Conservation (phyloP, 2,888 invertebrate species). For the Sarcophaga caerulescens region DNA sequence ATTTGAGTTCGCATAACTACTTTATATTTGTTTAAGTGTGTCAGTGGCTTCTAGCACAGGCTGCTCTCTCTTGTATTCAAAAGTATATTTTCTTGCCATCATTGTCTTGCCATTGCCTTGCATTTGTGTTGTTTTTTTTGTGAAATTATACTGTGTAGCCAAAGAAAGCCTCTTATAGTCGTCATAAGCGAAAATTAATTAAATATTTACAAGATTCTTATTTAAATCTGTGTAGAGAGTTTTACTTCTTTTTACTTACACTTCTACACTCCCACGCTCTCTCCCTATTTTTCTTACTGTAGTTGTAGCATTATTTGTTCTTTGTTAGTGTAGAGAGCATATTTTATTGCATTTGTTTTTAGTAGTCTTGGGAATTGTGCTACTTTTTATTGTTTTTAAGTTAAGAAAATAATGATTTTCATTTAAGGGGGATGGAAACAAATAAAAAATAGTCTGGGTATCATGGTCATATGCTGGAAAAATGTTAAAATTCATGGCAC, state of each 20-base stretch:
- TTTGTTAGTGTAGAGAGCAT: too few species aligned
- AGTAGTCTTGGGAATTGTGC: too few species aligned
- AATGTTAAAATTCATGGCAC: too few species aligned
- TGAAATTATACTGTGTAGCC: not conserved
- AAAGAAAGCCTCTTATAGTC: slow-evolving; percentile 75
- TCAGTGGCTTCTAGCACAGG: slow-evolving; percentile 1
- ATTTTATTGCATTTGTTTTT: too few species aligned
- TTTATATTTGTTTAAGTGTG: not conserved
- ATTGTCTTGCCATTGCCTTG: not conserved
- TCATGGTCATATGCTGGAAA: too few species aligned
- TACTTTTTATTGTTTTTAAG: too few species aligned
- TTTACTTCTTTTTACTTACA: not conserved
- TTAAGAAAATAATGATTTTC: too few species aligned
- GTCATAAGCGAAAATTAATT: slow-evolving; percentile 77
- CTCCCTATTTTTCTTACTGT: not conserved
- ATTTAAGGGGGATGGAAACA: too few species aligned
- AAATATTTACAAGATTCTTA: slow-evolving; percentile 78
- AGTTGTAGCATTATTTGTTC: too few species aligned
- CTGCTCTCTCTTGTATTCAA: slow-evolving; percentile 19
- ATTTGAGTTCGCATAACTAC: not conserved
- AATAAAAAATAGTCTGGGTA: too few species aligned
- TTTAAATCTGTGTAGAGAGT: slow-evolving; percentile 40
- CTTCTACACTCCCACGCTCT: not conserved
- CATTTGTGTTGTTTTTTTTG: slow-evolving; percentile 23
- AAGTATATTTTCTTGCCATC: slow-evolving; percentile 23